phyloP scores from a whole-genome alignment of 2,888 invertebrate genomes.

The Hemithea aestivaria region DNA sequence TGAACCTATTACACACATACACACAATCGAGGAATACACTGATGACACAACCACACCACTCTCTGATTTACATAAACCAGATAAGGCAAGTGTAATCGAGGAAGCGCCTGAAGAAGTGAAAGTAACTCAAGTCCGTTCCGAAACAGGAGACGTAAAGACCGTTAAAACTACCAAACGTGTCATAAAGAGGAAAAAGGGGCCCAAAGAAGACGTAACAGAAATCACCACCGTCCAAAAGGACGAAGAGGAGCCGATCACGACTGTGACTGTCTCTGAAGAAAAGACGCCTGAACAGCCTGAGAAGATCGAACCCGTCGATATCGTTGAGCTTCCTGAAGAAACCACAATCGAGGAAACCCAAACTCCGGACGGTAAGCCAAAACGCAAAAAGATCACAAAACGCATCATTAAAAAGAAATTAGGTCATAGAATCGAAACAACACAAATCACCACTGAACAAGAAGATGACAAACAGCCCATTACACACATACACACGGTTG shows the following conservation, averaged over 20 bases:
- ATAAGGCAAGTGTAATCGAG: constrained; percentile 39
- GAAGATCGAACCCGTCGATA: constrained; percentile 30
- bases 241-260: constrained; percentile 47
- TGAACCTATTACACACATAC: constrained; percentile 25
- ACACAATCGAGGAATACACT: constrained; percentile 40
- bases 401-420: constrained; percentile 56
- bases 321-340: constrained; percentile 48
- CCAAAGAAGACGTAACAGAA: constrained; percentile 50
- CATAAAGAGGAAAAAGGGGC: constrained; percentile 49
- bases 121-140: constrained; percentile 29
- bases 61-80: constrained; percentile 30
- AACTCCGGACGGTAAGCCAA: constrained; percentile 40
- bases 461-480: constrained; percentile 38
- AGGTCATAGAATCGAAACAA: constrained; percentile 41
- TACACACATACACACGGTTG: constrained; percentile 36
- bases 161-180: constrained; percentile 34
- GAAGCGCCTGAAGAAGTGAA: constrained; percentile 29
- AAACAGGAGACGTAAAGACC: constrained; percentile 42
- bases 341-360: constrained; percentile 37
- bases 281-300: constrained; percentile 31
- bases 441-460: constrained; percentile 39
- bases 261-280: constrained; percentile 30
- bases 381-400: constrained; percentile 47
- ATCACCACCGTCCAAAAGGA: constrained; percentile 59
- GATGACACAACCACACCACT: constrained; percentile 33